Base-by-base conservation (phyloP, 1,140 invertebrate species). In the Aricia agestis region DNA sequence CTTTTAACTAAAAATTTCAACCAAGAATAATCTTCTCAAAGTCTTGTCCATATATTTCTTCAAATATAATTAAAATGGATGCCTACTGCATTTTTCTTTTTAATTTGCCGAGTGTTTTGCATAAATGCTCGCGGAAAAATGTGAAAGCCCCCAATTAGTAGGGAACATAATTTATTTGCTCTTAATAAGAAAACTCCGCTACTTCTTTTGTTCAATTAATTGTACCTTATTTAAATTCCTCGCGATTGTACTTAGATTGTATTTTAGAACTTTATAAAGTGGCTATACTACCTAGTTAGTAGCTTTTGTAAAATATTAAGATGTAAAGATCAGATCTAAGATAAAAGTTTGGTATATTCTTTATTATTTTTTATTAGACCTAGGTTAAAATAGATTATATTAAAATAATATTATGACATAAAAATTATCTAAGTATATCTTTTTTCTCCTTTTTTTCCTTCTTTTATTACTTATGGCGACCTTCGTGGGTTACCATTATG, bases 71-170 rank as follows among this genome's bases (percentile, higher is more conserved):
- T 88, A 88, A 87, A 88, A 86, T 79, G 76, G 79, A 82, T 80
- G 77, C 78, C 78, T 80, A 84, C 82, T 78, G 82, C 79, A 74
- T 82, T 86, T 90, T 89, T 90, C 87, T 89, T 90, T 90, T 88
- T 86, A 85, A 80, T 74, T 76, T 78, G 77, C 71, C 77, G 74
- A 82, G 80, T 88, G 84, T 85, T 90, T 87, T 85, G 87, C 86
- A 88, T 90, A 87, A 88, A 87, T 87, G 85, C 87, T 77, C 73
- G 81, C 78, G 76, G 73, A 78, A 79, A 82, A 81, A 78, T 77
- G 79, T 73, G 74, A 75, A 82, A 77, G 74, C 61, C 72, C 76
- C 78, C 80, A 90, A 88, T 90, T 90, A 90, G 83, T 80, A 77
- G 80, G 80, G 80, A 70, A 75, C 69, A 66, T 90, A 85, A 88